Conservation (phyloP, 2,113 vertebrate species). For the Sebastes fasciatus region DNA sequence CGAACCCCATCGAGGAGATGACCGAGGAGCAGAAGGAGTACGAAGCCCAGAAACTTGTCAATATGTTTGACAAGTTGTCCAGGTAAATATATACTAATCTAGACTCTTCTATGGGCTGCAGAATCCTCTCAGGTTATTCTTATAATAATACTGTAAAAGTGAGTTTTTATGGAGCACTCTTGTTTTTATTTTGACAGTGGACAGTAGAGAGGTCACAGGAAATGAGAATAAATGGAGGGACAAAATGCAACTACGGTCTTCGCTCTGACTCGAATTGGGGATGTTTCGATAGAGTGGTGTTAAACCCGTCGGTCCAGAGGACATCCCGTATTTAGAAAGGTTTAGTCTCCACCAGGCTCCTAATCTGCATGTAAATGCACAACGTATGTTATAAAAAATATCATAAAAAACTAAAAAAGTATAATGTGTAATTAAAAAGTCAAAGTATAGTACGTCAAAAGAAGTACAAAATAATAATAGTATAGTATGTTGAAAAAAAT, state of each 20-base stretch:
- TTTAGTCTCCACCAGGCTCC: not conserved
- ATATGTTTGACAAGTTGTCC: constrained; percentile 97
- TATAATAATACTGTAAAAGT: not conserved
- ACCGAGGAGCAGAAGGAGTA: constrained; percentile 99
- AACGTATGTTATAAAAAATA: too few species aligned
- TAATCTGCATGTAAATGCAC: not conserved
- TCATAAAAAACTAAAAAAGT: too few species aligned
- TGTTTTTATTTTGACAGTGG: not conserved
- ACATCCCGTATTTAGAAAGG: not conserved
- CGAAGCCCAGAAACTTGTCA: constrained; percentile 96
- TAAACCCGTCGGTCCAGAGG: not conserved
- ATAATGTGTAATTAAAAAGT: too few species aligned
- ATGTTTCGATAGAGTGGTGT: not conserved
- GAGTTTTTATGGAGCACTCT: not conserved
- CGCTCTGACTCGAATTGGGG: not conserved
- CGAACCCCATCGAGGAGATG: constrained; percentile 97
- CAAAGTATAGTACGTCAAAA: too few species aligned
- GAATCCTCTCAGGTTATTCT: not conserved
- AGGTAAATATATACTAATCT: constrained; percentile 83
- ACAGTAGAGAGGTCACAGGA: not conserved
- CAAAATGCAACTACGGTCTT: not conserved
- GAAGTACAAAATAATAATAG: too few species aligned
- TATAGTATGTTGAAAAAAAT: too few species aligned
- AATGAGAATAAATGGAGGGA: not conserved
- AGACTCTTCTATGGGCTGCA: not conserved